Conservation (phyloP, 2,113 vertebrate genomes). For the Seriola dumerili region DNA sequence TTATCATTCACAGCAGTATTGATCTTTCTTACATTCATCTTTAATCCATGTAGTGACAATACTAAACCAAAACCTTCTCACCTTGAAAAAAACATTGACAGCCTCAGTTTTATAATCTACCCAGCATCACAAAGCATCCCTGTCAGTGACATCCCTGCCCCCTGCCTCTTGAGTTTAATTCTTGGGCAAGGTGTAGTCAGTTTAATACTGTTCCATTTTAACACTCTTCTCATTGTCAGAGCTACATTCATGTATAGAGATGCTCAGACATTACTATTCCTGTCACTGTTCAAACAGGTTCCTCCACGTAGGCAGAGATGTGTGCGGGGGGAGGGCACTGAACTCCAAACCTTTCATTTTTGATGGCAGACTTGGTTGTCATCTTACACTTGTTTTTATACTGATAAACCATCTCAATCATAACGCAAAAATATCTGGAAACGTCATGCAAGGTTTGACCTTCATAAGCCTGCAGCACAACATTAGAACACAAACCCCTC, state of each 20-base stretch:
- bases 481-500: slow-evolving; percentile 29
- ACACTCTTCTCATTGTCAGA: slow-evolving; percentile 43
- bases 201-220: slow-evolving; percentile 59
- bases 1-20: not conserved
- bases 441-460: slow-evolving; percentile 59
- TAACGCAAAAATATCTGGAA: slow-evolving; percentile 47
- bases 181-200: slow-evolving; percentile 38
- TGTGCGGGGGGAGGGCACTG: slow-evolving; percentile 38
- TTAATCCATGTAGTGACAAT: not conserved
- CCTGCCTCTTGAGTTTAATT: slow-evolving; percentile 43
- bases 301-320: slow-evolving; percentile 47
- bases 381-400: slow-evolving; percentile 58
- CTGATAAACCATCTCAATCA: slow-evolving; percentile 70
- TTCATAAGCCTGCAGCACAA: slow-evolving; percentile 50
- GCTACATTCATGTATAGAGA: slow-evolving; percentile 44
- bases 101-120: not conserved
- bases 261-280: slow-evolving; percentile 70
- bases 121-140: not conserved
- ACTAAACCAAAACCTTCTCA: not conserved
- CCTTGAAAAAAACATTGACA: not conserved
- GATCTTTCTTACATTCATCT: not conserved
- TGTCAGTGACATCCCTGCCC: not conserved
- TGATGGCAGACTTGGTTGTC: slow-evolving; percentile 38
- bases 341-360: slow-evolving; percentile 68
- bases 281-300: slow-evolving; percentile 64